Evolutionary conservation across 2,113 vertebrate genomes (phyloP).

Genomic region (Epinephelus cyanopodus): DNA sequence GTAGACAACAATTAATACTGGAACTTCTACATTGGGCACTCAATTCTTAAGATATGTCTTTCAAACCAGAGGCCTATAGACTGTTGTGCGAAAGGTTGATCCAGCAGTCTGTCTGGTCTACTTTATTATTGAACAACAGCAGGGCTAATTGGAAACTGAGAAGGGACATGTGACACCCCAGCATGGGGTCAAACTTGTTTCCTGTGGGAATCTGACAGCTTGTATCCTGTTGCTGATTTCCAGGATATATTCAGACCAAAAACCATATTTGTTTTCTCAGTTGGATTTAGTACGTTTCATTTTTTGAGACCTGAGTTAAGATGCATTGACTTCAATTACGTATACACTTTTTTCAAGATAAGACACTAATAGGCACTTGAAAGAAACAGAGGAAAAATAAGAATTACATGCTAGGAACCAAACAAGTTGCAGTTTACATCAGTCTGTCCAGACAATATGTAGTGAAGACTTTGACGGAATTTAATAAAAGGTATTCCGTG

Average conservation of each 20-base stretch:
- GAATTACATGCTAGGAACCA: too few species aligned
- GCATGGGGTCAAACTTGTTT: constrained; percentile 26
- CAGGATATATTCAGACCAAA: not conserved
- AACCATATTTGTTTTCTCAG: not conserved
- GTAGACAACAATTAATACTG: not conserved
- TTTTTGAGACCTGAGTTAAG: not conserved
- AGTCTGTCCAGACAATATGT: too few species aligned
- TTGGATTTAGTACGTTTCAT: not conserved
- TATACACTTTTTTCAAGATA: not conserved
- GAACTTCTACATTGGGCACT: not conserved
- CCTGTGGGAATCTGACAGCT: constrained; percentile 16
- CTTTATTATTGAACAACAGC: constrained; percentile 56
- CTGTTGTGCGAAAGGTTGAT: not conserved
- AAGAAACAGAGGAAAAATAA: not conserved
- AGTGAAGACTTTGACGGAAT: too few species aligned
- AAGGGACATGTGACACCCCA: constrained; percentile 51
- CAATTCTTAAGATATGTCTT: not conserved
- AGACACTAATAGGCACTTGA: not conserved
- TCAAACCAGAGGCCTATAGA: too few species aligned
- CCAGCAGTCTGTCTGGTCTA: constrained; percentile 1
- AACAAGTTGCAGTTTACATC: too few species aligned
- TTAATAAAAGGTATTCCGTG: too few species aligned
- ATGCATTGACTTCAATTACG: too few species aligned
- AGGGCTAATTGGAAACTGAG: constrained; percentile 38
- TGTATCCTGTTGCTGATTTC: constrained; percentile 41